phyloP scores from a whole-genome alignment of 2,888 invertebrate genomes.

The Drosophila rellima region DNA sequence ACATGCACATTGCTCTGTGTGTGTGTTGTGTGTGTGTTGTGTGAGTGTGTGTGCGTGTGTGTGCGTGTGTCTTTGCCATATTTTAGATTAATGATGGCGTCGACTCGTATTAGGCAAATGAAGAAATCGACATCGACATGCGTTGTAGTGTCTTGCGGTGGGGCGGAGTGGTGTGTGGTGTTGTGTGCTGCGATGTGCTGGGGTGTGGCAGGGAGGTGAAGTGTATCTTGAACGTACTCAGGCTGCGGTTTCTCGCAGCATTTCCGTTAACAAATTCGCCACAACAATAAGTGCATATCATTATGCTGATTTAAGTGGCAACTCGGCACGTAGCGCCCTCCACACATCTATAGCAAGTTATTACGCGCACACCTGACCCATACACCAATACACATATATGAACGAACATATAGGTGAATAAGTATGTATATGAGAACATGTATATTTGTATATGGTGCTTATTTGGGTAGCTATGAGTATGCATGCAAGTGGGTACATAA shows the following conservation, averaged over 20 bases:
- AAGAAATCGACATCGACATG: slow-evolving; percentile 78
- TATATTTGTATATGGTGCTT: slow-evolving; percentile 27
- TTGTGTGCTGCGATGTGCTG: neutral
- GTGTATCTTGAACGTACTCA: slow-evolving; percentile 33
- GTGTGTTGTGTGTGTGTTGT: slow-evolving; percentile 19
- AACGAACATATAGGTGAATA: slow-evolving; percentile 1
- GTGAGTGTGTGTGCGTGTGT: slow-evolving; percentile 21
- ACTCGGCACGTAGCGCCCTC: slow-evolving; percentile 48
- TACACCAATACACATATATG: slow-evolving; percentile 26
- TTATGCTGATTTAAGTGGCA: slow-evolving; percentile 80
- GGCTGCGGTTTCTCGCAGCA: slow-evolving; percentile 69
- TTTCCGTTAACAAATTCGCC: slow-evolving; percentile 80
- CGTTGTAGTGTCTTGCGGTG: slow-evolving; percentile 19
- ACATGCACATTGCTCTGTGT: slow-evolving; percentile 59
- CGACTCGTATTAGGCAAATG: slow-evolving; percentile 80
- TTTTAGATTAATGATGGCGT: slow-evolving; percentile 80
- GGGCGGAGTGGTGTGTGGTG: slow-evolving; percentile 1
- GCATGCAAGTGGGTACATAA: slow-evolving; percentile 81
- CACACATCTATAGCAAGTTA: slow-evolving; percentile 71
- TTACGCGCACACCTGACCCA: slow-evolving; percentile 75
- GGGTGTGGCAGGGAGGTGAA: neutral
- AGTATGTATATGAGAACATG: neutral
- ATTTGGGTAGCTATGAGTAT: slow-evolving; percentile 54
- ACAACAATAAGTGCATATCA: slow-evolving; percentile 80
- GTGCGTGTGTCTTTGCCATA: slow-evolving; percentile 76